These are phyloP conservation scores for Myiotriccus ornatus DNA, from an alignment of 2,797 vertebrate genomes.

Conservation along the genomic window DNA sequence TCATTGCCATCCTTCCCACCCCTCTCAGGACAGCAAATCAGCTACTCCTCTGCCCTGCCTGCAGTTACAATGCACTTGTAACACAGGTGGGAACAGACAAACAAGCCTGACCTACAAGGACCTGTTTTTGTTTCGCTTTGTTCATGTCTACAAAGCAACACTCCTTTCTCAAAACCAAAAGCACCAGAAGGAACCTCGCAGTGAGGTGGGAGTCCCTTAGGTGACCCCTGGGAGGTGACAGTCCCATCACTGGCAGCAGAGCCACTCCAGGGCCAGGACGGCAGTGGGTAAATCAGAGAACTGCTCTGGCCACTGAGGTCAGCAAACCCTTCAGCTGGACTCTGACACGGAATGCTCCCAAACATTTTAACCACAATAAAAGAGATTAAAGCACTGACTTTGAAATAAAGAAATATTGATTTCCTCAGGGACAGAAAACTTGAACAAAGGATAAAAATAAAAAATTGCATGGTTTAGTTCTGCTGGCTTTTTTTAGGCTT, in stretches of 20 bases:
- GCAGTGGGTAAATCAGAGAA: neutral
- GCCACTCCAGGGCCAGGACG: neutral
- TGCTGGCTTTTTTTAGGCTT: neutral
- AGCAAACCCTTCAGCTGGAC: neutral
- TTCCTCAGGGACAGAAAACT: neutral
- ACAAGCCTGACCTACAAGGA: neutral
- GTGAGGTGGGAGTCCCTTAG: neutral
- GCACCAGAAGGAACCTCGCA: neutral
- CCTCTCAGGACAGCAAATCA: neutral
- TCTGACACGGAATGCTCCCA: neutral
- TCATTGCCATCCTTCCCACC: neutral
- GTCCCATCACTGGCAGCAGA: neutral
- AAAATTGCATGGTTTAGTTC: neutral
- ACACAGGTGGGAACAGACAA: neutral
- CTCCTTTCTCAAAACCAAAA: neutral
- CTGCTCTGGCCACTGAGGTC: neutral
- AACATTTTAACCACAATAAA: neutral
- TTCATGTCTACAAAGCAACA: neutral
- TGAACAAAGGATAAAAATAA: neutral
- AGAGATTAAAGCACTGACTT: neutral
- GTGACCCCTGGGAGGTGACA: rapidly evolving
- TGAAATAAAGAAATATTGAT: neutral
- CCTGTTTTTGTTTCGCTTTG: neutral
- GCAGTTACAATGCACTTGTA: neutral
- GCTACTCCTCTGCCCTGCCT: neutral